These are phyloP conservation scores for Saxidomus purpurata DNA, from an alignment of 1,140 invertebrate species.

Conservation along the genomic window DNA sequence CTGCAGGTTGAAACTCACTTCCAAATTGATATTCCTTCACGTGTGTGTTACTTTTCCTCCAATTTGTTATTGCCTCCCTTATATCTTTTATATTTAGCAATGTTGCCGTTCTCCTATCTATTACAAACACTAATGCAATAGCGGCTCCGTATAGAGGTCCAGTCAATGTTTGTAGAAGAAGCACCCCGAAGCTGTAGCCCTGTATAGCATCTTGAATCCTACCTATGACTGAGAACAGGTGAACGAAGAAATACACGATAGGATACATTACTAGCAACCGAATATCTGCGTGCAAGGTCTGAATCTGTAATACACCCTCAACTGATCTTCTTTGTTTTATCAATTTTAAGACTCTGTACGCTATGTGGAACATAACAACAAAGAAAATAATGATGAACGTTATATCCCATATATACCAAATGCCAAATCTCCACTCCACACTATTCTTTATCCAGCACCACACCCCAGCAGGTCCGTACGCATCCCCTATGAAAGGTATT, in stretches of 20 bases:
- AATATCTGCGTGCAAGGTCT: constrained; percentile 26
- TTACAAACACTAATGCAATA: not conserved
- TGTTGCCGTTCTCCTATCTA: constrained; percentile 8
- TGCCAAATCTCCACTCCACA: not conserved
- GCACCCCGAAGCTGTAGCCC: not conserved
- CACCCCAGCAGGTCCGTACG: constrained; percentile 10
- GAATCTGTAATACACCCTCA: not conserved
- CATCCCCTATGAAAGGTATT: constrained; percentile 8
- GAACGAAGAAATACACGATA: constrained; percentile 2
- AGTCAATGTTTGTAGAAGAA: not conserved
- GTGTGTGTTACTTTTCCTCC: not conserved
- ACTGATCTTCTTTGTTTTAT: not conserved
- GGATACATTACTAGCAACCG: constrained; percentile 14
- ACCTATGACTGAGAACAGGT: constrained; percentile 10
- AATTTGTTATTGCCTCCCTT: not conserved
- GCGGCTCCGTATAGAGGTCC: not conserved
- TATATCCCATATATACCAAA: constrained; percentile 40
- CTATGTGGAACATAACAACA: not conserved
- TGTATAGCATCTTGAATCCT: not conserved
- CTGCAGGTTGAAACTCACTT: not conserved
- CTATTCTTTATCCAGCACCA: constrained; percentile 38
- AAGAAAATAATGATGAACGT: not conserved
- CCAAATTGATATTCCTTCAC: not conserved
- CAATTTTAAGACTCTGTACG: not conserved
- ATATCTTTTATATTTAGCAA: not conserved